phyloP scores from a whole-genome alignment of 2,797 vertebrate species.

The Sebastes vulpes region DNA sequence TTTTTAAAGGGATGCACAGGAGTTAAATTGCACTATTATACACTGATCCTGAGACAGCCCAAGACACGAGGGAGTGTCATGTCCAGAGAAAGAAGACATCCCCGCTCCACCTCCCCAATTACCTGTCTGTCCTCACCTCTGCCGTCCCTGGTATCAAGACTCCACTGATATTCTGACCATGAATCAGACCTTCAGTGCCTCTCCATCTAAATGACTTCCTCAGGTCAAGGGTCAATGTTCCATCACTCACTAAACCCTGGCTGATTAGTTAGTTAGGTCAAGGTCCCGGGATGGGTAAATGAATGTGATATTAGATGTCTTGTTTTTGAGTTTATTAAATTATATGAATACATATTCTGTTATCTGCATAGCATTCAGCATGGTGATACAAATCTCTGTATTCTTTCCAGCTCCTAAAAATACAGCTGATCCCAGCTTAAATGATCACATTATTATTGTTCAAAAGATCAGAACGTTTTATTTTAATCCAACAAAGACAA shows the following conservation, averaged over 20 bases:
- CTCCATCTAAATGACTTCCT: constrained; percentile 85
- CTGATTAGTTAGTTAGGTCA: constrained; percentile 67
- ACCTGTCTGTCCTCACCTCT: constrained; percentile 75
- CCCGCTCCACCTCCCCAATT: constrained; percentile 53
- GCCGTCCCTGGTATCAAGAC: constrained; percentile 44
- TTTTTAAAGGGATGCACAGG: neutral
- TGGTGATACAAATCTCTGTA: neutral
- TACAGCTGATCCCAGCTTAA: neutral
- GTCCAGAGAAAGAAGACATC: constrained; percentile 34
- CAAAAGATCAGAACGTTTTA: neutral
- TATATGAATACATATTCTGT: neutral
- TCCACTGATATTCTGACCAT: constrained; percentile 68
- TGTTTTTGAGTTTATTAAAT: constrained; percentile 16
- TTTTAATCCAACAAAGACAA: neutral
- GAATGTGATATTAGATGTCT: constrained; percentile 17
- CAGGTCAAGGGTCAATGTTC: constrained; percentile 85
- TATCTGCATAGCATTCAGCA: neutral
- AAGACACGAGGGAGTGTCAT: constrained; percentile 23
- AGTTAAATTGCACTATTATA: neutral
- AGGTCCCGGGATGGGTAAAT: constrained; percentile 40
- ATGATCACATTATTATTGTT: neutral
- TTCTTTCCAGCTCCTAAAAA: neutral
- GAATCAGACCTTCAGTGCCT: constrained; percentile 81
- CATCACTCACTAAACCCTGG: constrained; percentile 84
- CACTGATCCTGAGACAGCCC: constrained; percentile 1